Evolutionary conservation across 1,140 invertebrate species (phyloP).

Genomic region (Sarcophaga peregrina): DNA sequence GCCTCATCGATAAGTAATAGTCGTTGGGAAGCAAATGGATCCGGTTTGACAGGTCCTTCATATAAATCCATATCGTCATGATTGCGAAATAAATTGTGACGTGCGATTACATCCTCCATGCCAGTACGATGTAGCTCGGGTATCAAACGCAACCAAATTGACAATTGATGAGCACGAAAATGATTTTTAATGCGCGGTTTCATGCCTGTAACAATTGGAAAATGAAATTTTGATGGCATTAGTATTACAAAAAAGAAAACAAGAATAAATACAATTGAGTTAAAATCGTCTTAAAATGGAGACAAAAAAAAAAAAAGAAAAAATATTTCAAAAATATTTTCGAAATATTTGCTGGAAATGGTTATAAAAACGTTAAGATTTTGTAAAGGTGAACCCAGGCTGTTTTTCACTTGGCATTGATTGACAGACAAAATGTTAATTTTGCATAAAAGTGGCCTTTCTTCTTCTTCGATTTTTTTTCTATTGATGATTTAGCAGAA

Average conservation of each 20-base stretch:
- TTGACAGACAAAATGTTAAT: too few species aligned
- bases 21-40: slow-evolving; percentile 74
- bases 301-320: slow-evolving; percentile 31
- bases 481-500: too few species aligned
- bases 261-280: neutral
- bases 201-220: slow-evolving; percentile 73
- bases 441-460: too few species aligned
- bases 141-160: slow-evolving; percentile 92
- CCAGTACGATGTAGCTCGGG: slow-evolving; percentile 91
- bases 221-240: slow-evolving; percentile 50
- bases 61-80: slow-evolving; percentile 84
- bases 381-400: too few species aligned
- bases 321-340: slow-evolving; percentile 22
- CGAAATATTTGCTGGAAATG: too few species aligned
- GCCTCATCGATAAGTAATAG: slow-evolving; percentile 63
- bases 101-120: slow-evolving; percentile 85
- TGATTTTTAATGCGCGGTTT: slow-evolving; percentile 93
- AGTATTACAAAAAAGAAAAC: slow-evolving; percentile 31
- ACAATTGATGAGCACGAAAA: slow-evolving; percentile 91
- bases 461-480: too few species aligned
- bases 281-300: neutral
- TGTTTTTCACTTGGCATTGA: too few species aligned
- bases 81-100: slow-evolving; percentile 85
- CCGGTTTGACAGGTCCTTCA: slow-evolving; percentile 82
- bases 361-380: too few species aligned